Evolutionary conservation across 1,140 invertebrate genomes (phyloP), one percentile per base, ranked within the genome.

Genomic region (Protaetia brevitarsis): DNA sequence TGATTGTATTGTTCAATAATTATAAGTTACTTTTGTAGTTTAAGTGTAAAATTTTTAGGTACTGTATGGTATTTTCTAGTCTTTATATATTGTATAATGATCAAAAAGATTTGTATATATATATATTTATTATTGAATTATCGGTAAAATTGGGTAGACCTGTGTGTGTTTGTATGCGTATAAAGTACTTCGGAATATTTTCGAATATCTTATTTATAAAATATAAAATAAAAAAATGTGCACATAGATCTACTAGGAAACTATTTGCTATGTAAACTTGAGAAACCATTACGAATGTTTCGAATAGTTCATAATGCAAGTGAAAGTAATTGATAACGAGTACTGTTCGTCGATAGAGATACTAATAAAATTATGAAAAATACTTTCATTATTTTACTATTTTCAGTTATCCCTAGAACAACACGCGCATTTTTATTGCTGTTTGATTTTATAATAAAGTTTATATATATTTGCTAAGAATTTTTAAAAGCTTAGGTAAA

Each of bases 321-420:
- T 36, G 60, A 23, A 16, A 62, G 36, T 19, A 28, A 62, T 62
- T 62, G 41, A 51, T 51, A 51, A 23, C 26, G 41, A 51, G 16
- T 51, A 51, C 27, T 63, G 62, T 63, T 63, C 51, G 62, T 63
- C 34, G 51, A 63, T 63, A 45, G 62, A 26, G 62, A 63, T 31
- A 63, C 19, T 13, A 63, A 63, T 28, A 60, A 30, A 34, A 63
- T 21, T 11, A 63, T 41, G 41, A 45, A 63, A 63, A 63, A 45
- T 31, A 34, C 23, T 31, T 34, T 4, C 36, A 34, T 61, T 11
- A 27, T 34, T 61, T 19, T 28, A 29, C 13, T 21, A 57, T 57
- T 57, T 57, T 19, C 26, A 27, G 1, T 60, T 60, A 31, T 60
- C 34, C 34, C 29, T 51, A n/a, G n/a, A n/a, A n/a, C n/a, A n/a